These are phyloP conservation scores for Acronicta alni DNA, from an alignment of 2,888 invertebrate genomes.

Conservation along the genomic window DNA sequence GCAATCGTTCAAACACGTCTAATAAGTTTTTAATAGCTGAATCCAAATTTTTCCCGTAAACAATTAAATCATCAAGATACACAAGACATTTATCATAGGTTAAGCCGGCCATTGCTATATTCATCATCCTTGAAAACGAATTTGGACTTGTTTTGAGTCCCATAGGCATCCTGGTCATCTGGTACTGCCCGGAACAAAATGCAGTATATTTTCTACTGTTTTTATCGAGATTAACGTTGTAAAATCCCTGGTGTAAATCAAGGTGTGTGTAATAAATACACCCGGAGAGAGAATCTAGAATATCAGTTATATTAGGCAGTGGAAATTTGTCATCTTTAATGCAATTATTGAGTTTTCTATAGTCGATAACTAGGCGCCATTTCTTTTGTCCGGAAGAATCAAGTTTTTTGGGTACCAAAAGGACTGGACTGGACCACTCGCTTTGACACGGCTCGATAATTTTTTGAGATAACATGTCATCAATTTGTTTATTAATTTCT, in stretches of 20 bases:
- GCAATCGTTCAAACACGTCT: not conserved
- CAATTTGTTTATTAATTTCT: constrained; percentile 5
- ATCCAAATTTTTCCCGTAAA: not conserved
- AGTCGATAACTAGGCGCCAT: constrained; percentile 8
- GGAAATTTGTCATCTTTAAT: constrained; percentile 12
- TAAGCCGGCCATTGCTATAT: not conserved
- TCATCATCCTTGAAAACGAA: too few relatives aligned
- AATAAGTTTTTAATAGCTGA: not conserved
- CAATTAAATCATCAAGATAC: not conserved
- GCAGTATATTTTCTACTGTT: constrained; percentile 11
- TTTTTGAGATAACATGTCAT: not conserved
- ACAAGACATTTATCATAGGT: constrained; percentile 1
- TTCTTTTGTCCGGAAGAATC: not conserved
- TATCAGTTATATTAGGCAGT: too few relatives aligned
- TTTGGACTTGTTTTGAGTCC: constrained; percentile 6
- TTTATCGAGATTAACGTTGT: not conserved
- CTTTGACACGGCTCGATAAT: constrained; percentile 8
- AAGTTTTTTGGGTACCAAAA: constrained; percentile 5
- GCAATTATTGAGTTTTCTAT: constrained; percentile 7
- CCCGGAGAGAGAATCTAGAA: constrained; percentile 12
- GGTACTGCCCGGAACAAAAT: constrained; percentile 6
- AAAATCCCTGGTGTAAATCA: constrained; percentile 9
- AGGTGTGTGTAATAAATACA: constrained; percentile 3
- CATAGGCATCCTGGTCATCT: constrained; percentile 9
- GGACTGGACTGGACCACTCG: constrained; percentile 8